Conservation (phyloP, 2,888 invertebrate genomes). For the Bombylius discolor region DNA sequence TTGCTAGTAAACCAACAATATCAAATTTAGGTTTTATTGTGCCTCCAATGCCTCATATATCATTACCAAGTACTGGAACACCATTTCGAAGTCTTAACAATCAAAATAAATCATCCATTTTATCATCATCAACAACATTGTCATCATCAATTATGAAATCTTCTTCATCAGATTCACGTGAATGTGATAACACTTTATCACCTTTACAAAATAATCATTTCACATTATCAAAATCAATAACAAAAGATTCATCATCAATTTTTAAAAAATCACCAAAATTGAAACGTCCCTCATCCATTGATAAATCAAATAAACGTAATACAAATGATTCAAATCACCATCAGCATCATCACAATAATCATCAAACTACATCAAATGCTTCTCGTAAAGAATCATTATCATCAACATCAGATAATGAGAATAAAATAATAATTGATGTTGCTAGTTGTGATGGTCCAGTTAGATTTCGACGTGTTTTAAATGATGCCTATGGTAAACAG, state of each 20-base stretch:
- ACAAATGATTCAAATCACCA: conserved; percentile 6
- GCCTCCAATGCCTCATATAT: conserved; percentile 20
- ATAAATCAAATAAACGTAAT: conserved; percentile 2
- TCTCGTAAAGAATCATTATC: background rate
- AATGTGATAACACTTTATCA: background rate
- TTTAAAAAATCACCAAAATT: conserved; percentile 4
- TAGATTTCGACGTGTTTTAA: conserved; percentile 69
- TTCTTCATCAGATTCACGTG: background rate
- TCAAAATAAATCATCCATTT: conserved; percentile 8
- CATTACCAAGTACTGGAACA: conserved; percentile 19
- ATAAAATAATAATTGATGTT: conserved; percentile 63
- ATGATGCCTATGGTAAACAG: conserved; percentile 56
- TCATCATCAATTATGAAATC: background rate
- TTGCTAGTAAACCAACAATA: conserved; percentile 38
- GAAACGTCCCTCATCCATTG: conserved; percentile 4
- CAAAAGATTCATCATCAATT: background rate
- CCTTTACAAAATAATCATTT: background rate
- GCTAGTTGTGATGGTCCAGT: conserved; percentile 88
- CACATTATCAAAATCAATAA: background rate
- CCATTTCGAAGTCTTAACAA: conserved; percentile 19
- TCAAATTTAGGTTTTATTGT: conserved; percentile 32
- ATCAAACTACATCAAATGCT: background rate
- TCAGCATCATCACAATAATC: background rate
- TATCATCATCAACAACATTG: background rate
- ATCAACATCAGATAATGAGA: conserved; percentile 9